Evolutionary conservation across 37 sponge, comb jelly and placozoan genomes (phyloP).

Genomic region (Aplysina aerophoba): DNA sequence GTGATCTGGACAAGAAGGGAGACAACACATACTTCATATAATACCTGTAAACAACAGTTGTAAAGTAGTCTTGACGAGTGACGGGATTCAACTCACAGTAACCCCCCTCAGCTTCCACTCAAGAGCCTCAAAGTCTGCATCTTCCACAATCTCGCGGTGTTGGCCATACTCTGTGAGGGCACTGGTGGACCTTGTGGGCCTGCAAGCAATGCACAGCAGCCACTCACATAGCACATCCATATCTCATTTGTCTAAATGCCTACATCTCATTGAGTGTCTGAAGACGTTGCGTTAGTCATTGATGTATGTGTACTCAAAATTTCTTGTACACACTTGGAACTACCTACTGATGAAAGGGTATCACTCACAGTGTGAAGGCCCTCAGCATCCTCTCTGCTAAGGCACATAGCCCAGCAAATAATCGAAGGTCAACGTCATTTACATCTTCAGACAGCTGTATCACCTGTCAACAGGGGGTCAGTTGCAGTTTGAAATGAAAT

Average conservation of each 20-base stretch:
- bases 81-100: conserved; percentile 7
- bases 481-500: not conserved
- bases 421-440: conserved; percentile 14
- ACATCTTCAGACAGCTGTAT: conserved; percentile 21
- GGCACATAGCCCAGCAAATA: conserved; percentile 71
- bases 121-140: conserved; percentile 76
- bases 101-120: conserved; percentile 76
- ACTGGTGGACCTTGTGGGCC: conserved; percentile 11
- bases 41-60: not conserved
- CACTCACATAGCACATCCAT: not conserved
- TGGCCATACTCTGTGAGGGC: conserved; percentile 33
- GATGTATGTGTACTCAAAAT: not conserved
- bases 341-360: not conserved
- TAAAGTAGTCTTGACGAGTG: not conserved
- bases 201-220: not conserved
- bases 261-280: no score
- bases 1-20: not conserved
- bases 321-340: not conserved
- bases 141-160: conserved; percentile 68
- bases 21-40: not conserved
- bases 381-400: conserved; percentile 56
- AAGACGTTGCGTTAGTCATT: not conserved
- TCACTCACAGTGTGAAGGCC: conserved; percentile 52
- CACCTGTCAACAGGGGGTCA: not conserved
- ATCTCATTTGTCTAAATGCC: no score